Base-by-base conservation (phyloP, 2,797 vertebrate species). In the Schizopygopsis malacanthus region DNA sequence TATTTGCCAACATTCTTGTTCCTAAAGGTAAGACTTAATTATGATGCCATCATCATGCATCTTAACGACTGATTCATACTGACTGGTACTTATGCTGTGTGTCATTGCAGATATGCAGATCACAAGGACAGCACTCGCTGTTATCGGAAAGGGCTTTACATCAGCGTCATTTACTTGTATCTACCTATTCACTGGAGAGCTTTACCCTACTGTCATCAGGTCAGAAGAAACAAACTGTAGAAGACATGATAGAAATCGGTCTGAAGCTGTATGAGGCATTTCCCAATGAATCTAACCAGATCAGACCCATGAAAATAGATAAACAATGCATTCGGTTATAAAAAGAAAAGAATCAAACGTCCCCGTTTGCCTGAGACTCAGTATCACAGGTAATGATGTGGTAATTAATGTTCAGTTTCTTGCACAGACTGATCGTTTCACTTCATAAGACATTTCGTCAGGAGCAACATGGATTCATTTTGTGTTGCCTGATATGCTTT, bases 141-240 rank as follows among this genome's bases (percentile, higher is more conserved):
- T 96, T 4, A 87, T 97, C 0, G 97, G 96, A 43, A 97, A 97
- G 90, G 96, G 93, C 22, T 96, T 96, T 77, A 95, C 95, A 20
- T 96, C 96, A 0, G 93, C 96, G 2, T 96, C 96, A 54, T 97
- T 97, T 91, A 96, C 96, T 86, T 96, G 95, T 0, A 89, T 96
- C 18, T 97, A 97, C 89, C 93, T 97, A 81, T 97, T 93, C 90
- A 96, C 95, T 0, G 95, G 96, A 52, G 97, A 97, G 85, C 95
- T 97, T 0, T 97, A 97, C 91, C 97, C 97, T 16, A 97, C 97
- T 0, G 93, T 97, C 78, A 94, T 97, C 93, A 96, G 96, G 97
- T 97, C 50, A 52, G 63, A 15, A 61, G n/a, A 16, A 0, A 41
- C 20, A n/a, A 69, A 69, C 8, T 69, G 18, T 69, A 67, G 13